These are phyloP conservation scores for Quadriops clusia DNA, from an alignment of 2,888 invertebrate species.

Conservation along the genomic window DNA sequence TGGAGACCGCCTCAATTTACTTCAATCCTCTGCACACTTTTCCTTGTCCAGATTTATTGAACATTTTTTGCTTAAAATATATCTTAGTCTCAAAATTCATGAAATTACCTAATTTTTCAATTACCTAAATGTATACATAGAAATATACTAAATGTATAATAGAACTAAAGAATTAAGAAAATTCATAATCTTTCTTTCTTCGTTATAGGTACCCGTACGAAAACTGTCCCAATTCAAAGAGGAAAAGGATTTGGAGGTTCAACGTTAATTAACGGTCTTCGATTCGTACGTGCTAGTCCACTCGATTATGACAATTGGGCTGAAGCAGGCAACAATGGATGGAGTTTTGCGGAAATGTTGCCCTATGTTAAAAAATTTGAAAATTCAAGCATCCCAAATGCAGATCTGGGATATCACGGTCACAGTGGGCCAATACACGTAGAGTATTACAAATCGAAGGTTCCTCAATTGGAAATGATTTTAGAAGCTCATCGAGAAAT, in stretches of 20 bases:
- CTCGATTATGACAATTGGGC: constrained; percentile 70
- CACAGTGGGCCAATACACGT: constrained; percentile 54
- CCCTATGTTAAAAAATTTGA: constrained; percentile 66
- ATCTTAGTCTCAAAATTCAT: too few species aligned
- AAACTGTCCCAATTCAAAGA: constrained; percentile 44
- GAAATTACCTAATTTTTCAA: too few species aligned
- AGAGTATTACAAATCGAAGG: constrained; percentile 46
- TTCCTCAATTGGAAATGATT: constrained; percentile 49
- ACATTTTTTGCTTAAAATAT: too few species aligned
- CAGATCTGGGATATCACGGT: constrained; percentile 53
- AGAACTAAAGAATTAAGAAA: too few species aligned
- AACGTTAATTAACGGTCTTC: constrained; percentile 69
- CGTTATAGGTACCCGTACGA: too few species aligned
- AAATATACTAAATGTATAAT: too few species aligned
- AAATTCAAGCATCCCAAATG: constrained; percentile 46
- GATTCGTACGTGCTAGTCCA: constrained; percentile 65
- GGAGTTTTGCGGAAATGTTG: constrained; percentile 58
- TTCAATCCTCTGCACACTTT: too few species aligned
- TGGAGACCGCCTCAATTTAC: too few species aligned
- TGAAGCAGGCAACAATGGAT: constrained; percentile 59
- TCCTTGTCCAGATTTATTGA: too few species aligned
- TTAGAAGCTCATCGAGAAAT: constrained; percentile 51
- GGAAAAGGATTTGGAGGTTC: constrained; percentile 69
- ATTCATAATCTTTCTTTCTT: too few species aligned
- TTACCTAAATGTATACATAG: too few species aligned